Percentiles rank a stretch among this genome's conserved stretches.
phyloP scores from a whole-genome alignment of 2,113 vertebrate species.

The Sinocyclocheilus grahami region DNA sequence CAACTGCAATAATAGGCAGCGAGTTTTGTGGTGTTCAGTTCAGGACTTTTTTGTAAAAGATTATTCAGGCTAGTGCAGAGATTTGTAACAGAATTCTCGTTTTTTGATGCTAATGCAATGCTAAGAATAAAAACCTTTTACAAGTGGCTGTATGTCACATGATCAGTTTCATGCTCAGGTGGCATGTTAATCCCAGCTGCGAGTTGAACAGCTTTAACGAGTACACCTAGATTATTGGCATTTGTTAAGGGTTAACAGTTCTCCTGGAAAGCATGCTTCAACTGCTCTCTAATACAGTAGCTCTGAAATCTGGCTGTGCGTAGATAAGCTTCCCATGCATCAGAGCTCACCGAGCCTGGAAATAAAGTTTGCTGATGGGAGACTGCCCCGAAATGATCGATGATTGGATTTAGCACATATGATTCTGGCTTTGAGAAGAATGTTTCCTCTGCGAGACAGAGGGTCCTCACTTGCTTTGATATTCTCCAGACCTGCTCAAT shows the following conservation, averaged over 20 bases:
- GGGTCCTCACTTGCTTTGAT: slow-evolving; percentile 40
- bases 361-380: slow-evolving; percentile 44
- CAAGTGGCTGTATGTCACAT: not conserved
- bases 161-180: slow-evolving; percentile 24
- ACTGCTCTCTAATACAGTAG: slow-evolving; percentile 38
- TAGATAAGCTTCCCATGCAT: slow-evolving; percentile 19
- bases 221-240: slow-evolving; percentile 11
- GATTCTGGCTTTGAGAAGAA: slow-evolving; percentile 32
- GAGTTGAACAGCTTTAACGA: not conserved
- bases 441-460: slow-evolving; percentile 23
- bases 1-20: slow-evolving; percentile 12
- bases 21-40: not conserved
- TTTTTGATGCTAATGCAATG: not conserved
- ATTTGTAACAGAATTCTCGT: not conserved
- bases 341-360: slow-evolving; percentile 22
- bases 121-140: not conserved
- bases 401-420: slow-evolving; percentile 29
- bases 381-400: slow-evolving; percentile 38
- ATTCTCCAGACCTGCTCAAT: slow-evolving; percentile 33
- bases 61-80: not conserved
- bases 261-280: slow-evolving; percentile 40
- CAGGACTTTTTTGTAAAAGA: not conserved
- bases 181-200: slow-evolving; percentile 23
- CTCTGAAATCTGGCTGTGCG: slow-evolving; percentile 25
- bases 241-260: slow-evolving; percentile 30